Percentiles rank a stretch among this genome's conserved stretches.
Evolutionary conservation across 2,888 invertebrate genomes (phyloP).

Genomic region (Ryuthela nishihirai): DNA sequence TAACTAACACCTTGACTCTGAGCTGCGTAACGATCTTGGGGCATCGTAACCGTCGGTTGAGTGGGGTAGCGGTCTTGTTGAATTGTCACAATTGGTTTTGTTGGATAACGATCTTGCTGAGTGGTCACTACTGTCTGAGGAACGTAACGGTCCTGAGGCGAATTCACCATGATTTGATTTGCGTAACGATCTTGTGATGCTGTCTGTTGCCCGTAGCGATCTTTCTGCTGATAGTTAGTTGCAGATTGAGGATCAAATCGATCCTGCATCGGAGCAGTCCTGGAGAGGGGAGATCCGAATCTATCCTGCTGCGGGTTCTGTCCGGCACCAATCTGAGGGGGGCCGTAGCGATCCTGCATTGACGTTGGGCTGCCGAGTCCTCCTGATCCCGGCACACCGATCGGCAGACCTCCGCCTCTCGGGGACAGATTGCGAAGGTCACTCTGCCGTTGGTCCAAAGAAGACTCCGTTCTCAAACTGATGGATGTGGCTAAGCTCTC

Average conservation of each 20-base stretch:
- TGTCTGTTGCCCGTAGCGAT: too few species aligned
- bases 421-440: constrained; percentile 13
- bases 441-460: too few species aligned
- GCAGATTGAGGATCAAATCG: not conserved
- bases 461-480: constrained; percentile 15
- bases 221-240: not conserved
- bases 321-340: too few species aligned
- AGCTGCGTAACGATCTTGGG: constrained; percentile 5
- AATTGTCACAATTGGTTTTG: constrained; percentile 1
- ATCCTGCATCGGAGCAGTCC: too few species aligned
- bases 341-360: too few species aligned
- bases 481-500: too few species aligned
- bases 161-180: not conserved
- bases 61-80: not conserved
- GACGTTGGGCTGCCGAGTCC: too few species aligned
- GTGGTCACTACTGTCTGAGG: constrained; percentile 5
- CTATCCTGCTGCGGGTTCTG: too few species aligned
- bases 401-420: too few species aligned
- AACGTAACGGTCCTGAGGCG: constrained; percentile 7
- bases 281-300: too few species aligned
- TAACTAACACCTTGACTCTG: not conserved
- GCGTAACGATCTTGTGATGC: too few species aligned
- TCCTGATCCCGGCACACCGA: too few species aligned
- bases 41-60: constrained; percentile 9
- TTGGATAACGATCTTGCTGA: constrained; percentile 8